Percentiles rank a stretch among this genome's conserved stretches.
Conservation (phyloP, 2,888 invertebrate species). For the Orchesellides sinensis region DNA sequence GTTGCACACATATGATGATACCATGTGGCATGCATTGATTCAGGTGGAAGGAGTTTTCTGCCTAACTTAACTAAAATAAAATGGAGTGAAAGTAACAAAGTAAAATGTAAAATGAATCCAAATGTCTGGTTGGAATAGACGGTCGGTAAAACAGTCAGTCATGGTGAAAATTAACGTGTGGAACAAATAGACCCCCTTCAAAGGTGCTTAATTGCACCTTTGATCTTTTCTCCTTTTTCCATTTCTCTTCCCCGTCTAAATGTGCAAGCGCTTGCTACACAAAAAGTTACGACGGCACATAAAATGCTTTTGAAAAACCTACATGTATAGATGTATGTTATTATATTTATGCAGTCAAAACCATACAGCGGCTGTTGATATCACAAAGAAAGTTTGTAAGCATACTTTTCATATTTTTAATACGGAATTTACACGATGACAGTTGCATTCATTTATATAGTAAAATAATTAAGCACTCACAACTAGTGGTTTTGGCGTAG, state of each 20-base stretch:
- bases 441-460: background rate
- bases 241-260: conserved; percentile 26
- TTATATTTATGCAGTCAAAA: too few species aligned
- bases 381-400: background rate
- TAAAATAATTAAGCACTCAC: too few species aligned
- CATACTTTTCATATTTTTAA: background rate
- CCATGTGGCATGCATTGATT: conserved; percentile 52
- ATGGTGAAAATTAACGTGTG: conserved; percentile 67
- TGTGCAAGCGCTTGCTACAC: conserved; percentile 18
- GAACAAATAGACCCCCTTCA: conserved; percentile 69
- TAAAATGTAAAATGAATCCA: conserved; percentile 60
- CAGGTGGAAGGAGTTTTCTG: conserved; percentile 59
- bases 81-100: conserved; percentile 48
- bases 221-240: conserved; percentile 70
- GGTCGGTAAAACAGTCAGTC: conserved; percentile 62
- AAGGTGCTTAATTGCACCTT: conserved; percentile 72
- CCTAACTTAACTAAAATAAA: conserved; percentile 61
- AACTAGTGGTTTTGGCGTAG: too few species aligned
- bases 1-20: conserved; percentile 12
- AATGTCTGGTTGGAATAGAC: conserved; percentile 39
- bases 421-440: background rate
- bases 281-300: background rate
- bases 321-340: too few species aligned
- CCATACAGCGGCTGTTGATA: background rate
- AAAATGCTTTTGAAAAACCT: too few species aligned